A percentile compares a stretch with the other conserved stretches of the same genome.
Evolutionary conservation across 1,140 invertebrate species (phyloP).

Genomic region (Orchestia grillus): DNA sequence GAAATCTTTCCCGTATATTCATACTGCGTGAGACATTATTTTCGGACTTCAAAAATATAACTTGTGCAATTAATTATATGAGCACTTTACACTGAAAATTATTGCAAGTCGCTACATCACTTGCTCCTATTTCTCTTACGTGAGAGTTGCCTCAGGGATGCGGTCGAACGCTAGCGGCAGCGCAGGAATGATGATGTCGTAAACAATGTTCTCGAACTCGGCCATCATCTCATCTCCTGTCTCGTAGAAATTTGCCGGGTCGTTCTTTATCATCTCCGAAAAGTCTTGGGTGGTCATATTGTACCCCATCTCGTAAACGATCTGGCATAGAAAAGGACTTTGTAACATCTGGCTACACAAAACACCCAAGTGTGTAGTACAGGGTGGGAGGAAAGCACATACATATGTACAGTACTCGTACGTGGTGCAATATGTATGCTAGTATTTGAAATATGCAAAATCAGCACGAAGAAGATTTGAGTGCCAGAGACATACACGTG

Average conservation of each 20-base stretch:
- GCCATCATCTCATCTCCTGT: constrained; percentile 69
- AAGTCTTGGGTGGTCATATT: constrained; percentile 68
- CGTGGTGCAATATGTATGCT: too few relatives aligned
- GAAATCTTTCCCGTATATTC: too few relatives aligned
- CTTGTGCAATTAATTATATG: neutral
- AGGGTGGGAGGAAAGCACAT: too few relatives aligned
- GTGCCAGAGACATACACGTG: too few relatives aligned
- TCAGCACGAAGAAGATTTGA: too few relatives aligned
- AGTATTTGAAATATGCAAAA: too few relatives aligned
- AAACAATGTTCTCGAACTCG: constrained; percentile 70
- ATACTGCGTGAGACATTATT: too few relatives aligned
- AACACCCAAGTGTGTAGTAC: neutral
- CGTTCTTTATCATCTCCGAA: constrained; percentile 67
- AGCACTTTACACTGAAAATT: neutral
- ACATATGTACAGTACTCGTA: too few relatives aligned
- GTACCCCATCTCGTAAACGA: constrained; percentile 68
- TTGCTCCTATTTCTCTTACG: constrained; percentile 37
- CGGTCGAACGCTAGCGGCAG: constrained; percentile 66
- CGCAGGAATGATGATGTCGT: constrained; percentile 70
- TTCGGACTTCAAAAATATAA: neutral
- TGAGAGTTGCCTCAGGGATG: constrained; percentile 66
- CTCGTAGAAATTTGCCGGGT: constrained; percentile 67
- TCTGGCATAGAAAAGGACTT: constrained; percentile 57
- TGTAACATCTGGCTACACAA: neutral
- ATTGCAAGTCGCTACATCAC: neutral